Percentiles rank a stretch among this genome's conserved stretches.
phyloP scores from a whole-genome alignment of 1,140 invertebrate species.

The Aphaenogaster ashmeadi region DNA sequence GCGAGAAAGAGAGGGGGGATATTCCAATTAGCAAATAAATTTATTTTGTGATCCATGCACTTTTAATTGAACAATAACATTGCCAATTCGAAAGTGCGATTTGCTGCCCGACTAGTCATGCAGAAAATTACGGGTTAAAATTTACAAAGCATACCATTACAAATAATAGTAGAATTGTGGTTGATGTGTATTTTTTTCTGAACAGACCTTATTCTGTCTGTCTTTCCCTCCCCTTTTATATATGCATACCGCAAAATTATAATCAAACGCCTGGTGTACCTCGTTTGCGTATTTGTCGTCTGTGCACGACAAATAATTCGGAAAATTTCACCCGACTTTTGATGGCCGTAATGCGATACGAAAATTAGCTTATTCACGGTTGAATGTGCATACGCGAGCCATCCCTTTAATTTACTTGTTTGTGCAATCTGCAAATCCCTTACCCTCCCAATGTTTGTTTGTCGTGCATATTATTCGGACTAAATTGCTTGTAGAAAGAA shows the following conservation, averaged over 20 bases:
- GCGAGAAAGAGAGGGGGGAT: not conserved
- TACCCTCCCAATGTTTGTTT: not conserved
- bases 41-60: not conserved
- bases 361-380: constrained; percentile 18
- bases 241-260: not conserved
- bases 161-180: not conserved
- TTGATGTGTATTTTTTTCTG: not conserved
- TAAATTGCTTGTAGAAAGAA: constrained; percentile 13
- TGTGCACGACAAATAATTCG: constrained; percentile 14
- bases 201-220: not conserved
- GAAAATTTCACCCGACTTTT: constrained; percentile 44
- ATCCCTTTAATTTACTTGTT: not conserved
- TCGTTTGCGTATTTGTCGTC: not conserved
- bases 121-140: not conserved
- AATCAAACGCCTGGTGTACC: not conserved
- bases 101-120: not conserved
- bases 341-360: not conserved
- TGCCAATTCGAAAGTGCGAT: not conserved
- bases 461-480: not conserved
- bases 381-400: not conserved
- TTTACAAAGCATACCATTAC: not conserved
- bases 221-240: not conserved
- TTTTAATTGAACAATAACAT: not conserved
- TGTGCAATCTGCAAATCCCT: not conserved
- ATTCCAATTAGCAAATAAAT: constrained; percentile 1